A percentile compares a stretch with the other conserved stretches of the same genome.
These are phyloP conservation scores for Etheostoma perlongum DNA, from an alignment of 2,797 vertebrate species.

Conservation along the genomic window DNA sequence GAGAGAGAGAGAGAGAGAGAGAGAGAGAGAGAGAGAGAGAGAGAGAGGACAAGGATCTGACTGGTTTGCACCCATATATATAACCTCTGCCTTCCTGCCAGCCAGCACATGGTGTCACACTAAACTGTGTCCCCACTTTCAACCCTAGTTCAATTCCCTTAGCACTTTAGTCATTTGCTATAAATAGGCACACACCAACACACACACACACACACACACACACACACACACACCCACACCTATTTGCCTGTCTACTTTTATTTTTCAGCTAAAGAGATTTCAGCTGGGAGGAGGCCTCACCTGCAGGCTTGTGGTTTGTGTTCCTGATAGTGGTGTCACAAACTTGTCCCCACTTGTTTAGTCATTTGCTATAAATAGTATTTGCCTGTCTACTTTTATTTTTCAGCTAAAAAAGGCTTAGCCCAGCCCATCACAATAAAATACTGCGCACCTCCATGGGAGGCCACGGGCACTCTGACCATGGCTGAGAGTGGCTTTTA, in stretches of 20 bases:
- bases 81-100: constrained; percentile 50
- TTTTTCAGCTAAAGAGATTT: constrained; percentile 31
- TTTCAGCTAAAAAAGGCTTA: no score
- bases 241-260: constrained; percentile 19
- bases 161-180: constrained; percentile 67
- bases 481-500: constrained; percentile 57
- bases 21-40: constrained; percentile 5
- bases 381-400: no score
- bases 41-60: constrained; percentile 28
- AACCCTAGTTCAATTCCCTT: constrained; percentile 59
- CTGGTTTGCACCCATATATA: constrained; percentile 60
- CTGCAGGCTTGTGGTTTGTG: constrained; percentile 28
- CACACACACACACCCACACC: constrained; percentile 29
- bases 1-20: constrained; percentile 15
- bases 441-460: constrained; percentile 62
- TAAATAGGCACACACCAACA: constrained; percentile 42
- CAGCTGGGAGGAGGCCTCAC: constrained; percentile 32
- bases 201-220: not conserved
- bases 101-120: constrained; percentile 65
- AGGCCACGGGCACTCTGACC: constrained; percentile 73
- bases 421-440: constrained; percentile 65
- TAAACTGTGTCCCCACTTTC: constrained; percentile 68
- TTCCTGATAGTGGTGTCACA: no score
- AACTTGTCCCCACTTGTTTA: no score
- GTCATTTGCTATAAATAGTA: no score